Conservation (phyloP, 2,113 vertebrate species). For the Tilapia sparmanii region DNA sequence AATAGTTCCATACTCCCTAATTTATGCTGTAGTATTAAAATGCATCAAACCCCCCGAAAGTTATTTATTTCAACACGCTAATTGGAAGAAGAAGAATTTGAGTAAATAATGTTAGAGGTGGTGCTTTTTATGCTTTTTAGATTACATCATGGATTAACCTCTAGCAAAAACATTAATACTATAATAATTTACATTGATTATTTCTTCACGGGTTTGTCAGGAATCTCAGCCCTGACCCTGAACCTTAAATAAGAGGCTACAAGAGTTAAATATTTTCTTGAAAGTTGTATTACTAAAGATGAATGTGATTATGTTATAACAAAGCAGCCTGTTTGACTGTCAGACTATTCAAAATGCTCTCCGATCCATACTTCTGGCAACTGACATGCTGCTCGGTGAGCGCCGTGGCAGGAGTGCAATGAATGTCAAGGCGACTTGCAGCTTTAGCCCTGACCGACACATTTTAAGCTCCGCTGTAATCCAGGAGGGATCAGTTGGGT, state of each 20-base stretch:
- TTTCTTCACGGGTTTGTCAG: background rate
- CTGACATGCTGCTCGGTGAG: conserved; percentile 5
- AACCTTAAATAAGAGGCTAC: background rate
- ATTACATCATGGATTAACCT: background rate
- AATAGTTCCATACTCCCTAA: background rate
- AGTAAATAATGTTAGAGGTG: background rate
- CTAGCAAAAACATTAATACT: background rate
- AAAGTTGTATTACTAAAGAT: background rate
- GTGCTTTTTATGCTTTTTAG: background rate
- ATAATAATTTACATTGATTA: background rate
- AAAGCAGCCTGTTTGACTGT: background rate
- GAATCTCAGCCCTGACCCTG: background rate
- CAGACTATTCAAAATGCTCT: background rate
- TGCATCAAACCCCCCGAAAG: background rate
- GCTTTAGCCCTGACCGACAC: conserved; percentile 40
- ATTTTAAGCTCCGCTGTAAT: conserved; percentile 71
- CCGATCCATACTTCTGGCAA: background rate
- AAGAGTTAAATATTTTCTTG: background rate
- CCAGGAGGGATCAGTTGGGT: conserved; percentile 73
- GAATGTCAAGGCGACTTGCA: conserved; percentile 46
- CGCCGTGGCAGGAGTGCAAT: conserved; percentile 21
- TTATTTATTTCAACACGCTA: background rate
- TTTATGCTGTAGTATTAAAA: background rate
- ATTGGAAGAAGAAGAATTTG: background rate
- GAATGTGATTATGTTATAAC: background rate